A percentile compares a stretch with the other conserved stretches of the same genome.
These are phyloP conservation scores for Clitarchus hookeri DNA, from an alignment of 2,888 invertebrate genomes.

Conservation along the genomic window DNA sequence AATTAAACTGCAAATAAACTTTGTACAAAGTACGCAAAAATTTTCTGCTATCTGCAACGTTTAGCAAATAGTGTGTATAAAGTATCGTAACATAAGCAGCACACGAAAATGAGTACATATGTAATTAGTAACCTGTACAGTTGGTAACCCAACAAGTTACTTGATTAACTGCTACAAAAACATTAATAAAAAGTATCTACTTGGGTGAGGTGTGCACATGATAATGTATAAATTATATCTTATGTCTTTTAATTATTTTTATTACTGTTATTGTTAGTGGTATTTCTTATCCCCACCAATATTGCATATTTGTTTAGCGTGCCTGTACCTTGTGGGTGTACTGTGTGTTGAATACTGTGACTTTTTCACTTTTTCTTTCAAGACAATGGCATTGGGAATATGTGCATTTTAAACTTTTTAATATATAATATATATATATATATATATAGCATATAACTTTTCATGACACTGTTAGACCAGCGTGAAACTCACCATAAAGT, in stretches of 20 bases:
- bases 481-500: conserved; percentile 30
- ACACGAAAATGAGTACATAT: not conserved
- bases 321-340: not conserved
- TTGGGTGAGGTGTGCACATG: conserved; percentile 22
- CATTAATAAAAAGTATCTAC: conserved; percentile 20
- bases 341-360: conserved; percentile 25
- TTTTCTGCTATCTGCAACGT: conserved; percentile 5
- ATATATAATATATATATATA: conserved; percentile 37
- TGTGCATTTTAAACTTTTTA: conserved; percentile 30
- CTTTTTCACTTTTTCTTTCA: conserved; percentile 22
- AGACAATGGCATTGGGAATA: conserved; percentile 29
- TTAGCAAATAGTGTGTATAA: conserved; percentile 19
- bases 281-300: conserved; percentile 8
- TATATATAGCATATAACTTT: conserved; percentile 31
- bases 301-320: conserved; percentile 5
- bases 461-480: not conserved
- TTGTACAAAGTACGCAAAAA: conserved; percentile 22
- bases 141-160: not conserved
- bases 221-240: conserved; percentile 17
- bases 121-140: not conserved
- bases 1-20: conserved; percentile 19
- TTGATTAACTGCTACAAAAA: not conserved
- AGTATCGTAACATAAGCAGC: not conserved
- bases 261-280: conserved; percentile 14
- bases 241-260: not conserved